A percentile compares a stretch with the other conserved stretches of the same genome.
These are phyloP conservation scores for Lepeophtheirus nordmannii DNA, from an alignment of 2,888 invertebrate genomes.

Conservation along the genomic window DNA sequence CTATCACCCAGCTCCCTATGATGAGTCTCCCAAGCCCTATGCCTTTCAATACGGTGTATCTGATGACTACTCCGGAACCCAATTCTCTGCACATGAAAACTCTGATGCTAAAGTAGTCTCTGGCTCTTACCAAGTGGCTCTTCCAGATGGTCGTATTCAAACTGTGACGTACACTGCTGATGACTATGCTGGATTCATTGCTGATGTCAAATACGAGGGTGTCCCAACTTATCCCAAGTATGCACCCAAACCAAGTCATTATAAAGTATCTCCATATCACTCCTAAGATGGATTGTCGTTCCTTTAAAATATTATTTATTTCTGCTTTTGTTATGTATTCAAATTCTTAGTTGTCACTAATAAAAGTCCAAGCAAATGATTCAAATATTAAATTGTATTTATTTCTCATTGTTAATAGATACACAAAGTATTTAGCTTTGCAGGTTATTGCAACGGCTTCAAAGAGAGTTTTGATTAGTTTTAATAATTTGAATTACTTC, in stretches of 20 bases:
- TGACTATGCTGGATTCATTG: conserved; percentile 15
- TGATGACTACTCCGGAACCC: not conserved
- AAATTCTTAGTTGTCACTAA: too few species aligned
- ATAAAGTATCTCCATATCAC: not conserved
- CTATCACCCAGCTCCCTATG: not conserved
- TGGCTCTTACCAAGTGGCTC: not conserved
- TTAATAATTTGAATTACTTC: too few species aligned
- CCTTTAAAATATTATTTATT: too few species aligned
- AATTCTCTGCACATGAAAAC: not conserved
- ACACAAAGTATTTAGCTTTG: too few species aligned
- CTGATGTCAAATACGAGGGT: conserved; percentile 20
- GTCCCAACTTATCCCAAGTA: too few species aligned
- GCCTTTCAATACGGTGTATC: not conserved
- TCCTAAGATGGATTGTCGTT: too few species aligned
- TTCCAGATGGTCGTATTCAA: conserved; percentile 22
- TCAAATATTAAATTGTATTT: too few species aligned
- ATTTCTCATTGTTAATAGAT: too few species aligned
- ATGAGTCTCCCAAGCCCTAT: not conserved
- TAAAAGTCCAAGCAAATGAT: too few species aligned
- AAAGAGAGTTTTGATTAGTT: too few species aligned
- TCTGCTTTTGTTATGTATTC: too few species aligned
- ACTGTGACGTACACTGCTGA: conserved; percentile 20
- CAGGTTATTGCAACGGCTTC: too few species aligned
- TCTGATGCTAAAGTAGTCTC: not conserved
- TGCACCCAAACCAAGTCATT: not conserved